Conservation (phyloP, 2,888 invertebrate species). For the Thymelicus lineola region DNA sequence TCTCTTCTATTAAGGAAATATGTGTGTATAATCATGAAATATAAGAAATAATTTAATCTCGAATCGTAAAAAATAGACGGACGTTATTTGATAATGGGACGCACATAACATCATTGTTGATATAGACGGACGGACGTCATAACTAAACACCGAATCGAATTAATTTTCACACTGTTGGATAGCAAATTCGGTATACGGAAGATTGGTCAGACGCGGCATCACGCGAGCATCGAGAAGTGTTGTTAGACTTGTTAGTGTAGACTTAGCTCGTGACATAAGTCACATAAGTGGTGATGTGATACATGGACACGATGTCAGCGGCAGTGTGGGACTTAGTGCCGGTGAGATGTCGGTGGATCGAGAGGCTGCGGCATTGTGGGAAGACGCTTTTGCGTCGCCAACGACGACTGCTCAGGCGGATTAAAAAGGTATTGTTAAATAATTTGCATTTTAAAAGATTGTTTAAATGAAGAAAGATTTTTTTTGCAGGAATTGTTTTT, state of each 20-base stretch:
- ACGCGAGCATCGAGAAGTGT: conserved; percentile 10
- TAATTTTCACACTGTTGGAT: neutral
- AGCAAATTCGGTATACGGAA: neutral
- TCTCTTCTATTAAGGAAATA: too few species aligned
- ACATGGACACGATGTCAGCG: conserved; percentile 57
- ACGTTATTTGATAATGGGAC: conserved; percentile 1
- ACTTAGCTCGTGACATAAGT: conserved; percentile 39
- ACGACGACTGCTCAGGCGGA: conserved; percentile 70
- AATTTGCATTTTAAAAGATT: too few species aligned
- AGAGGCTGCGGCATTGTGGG: conserved; percentile 77
- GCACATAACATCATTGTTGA: conserved; percentile 6
- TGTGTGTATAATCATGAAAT: too few species aligned
- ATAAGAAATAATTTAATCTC: too few species aligned
- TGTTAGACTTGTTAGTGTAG: neutral
- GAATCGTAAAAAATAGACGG: too few species aligned
- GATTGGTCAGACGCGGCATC: neutral
- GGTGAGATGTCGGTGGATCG: conserved; percentile 75
- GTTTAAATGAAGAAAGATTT: too few species aligned
- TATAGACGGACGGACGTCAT: neutral
- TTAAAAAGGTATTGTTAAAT: conserved; percentile 73
- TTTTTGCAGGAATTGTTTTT: too few species aligned
- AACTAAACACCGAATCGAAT: neutral
- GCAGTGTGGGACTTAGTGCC: conserved; percentile 75
- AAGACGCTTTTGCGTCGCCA: conserved; percentile 78
- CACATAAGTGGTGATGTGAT: conserved; percentile 41